These are phyloP conservation scores for Echinometra lucunter DNA, from an alignment of 53 echinoderm and acorn worm species.

Conservation along the genomic window DNA sequence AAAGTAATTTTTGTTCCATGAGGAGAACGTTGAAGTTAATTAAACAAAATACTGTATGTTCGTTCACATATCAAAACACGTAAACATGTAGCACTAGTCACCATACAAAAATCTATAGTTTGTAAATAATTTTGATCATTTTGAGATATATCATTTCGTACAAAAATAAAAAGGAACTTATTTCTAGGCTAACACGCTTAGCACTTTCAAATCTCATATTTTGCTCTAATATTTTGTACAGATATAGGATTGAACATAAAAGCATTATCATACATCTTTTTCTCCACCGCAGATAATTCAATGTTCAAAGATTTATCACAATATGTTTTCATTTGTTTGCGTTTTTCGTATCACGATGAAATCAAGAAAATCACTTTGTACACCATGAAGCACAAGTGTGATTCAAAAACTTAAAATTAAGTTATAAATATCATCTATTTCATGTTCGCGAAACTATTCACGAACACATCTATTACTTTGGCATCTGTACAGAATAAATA, in stretches of 20 bases:
- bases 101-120: neutral
- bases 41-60: conserved; percentile 40
- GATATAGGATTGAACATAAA: conserved; percentile 20
- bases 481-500: conserved; percentile 67
- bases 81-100: conserved; percentile 32
- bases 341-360: neutral
- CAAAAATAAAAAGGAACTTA: conserved; percentile 65
- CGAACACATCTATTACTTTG: conserved; percentile 55
- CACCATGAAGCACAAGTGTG: neutral
- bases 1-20: neutral
- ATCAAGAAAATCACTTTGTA: neutral
- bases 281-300: neutral
- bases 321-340: neutral
- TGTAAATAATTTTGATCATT: conserved; percentile 36
- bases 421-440: conserved; percentile 39
- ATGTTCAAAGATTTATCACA: neutral
- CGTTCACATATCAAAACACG: neutral
- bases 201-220: conserved; percentile 39
- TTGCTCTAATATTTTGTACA: conserved; percentile 37
- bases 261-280: neutral
- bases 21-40: neutral
- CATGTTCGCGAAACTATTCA: conserved; percentile 32
- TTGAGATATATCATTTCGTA: conserved; percentile 65
- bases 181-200: conserved; percentile 48
- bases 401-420: conserved; percentile 17